phyloP scores from a whole-genome alignment of 2,797 vertebrate genomes.

The Micrastur ruficollis region DNA sequence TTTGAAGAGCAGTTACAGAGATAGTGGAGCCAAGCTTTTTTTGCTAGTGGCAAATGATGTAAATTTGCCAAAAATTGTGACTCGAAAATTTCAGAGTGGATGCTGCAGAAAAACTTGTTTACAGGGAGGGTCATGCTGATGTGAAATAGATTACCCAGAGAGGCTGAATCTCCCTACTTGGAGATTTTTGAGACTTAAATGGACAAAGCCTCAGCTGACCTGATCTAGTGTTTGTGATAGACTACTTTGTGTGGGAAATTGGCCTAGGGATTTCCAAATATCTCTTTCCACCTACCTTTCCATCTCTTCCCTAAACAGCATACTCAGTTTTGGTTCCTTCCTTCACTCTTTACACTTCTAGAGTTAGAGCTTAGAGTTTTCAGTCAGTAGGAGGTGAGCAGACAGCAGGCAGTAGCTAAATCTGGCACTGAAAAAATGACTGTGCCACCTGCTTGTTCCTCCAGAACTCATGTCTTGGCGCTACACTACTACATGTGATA shows the following conservation, averaged over 20 bases:
- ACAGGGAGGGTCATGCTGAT: background rate
- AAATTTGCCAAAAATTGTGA: background rate
- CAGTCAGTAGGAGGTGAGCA: background rate
- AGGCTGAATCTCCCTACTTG: background rate
- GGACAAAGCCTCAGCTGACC: background rate
- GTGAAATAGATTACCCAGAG: background rate
- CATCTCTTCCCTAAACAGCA: background rate
- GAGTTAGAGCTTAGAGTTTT: background rate
- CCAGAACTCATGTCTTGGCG: background rate
- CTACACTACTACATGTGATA: background rate
- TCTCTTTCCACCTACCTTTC: background rate
- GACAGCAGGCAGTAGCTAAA: constrained; percentile 13
- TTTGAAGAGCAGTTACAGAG: background rate
- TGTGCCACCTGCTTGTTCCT: constrained; percentile 10
- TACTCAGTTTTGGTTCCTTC: background rate
- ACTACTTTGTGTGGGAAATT: background rate
- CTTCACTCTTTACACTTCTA: background rate
- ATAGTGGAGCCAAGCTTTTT: background rate
- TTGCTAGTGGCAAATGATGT: background rate
- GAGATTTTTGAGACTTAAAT: background rate
- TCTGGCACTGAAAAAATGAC: background rate
- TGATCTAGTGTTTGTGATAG: background rate
- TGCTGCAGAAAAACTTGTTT: background rate
- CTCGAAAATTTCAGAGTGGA: background rate
- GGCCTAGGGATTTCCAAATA: background rate